A percentile compares a stretch with the other conserved stretches of the same genome.
These are phyloP conservation scores for Thalassoma bifasciatum DNA, from an alignment of 2,113 vertebrate genomes.

Conservation along the genomic window DNA sequence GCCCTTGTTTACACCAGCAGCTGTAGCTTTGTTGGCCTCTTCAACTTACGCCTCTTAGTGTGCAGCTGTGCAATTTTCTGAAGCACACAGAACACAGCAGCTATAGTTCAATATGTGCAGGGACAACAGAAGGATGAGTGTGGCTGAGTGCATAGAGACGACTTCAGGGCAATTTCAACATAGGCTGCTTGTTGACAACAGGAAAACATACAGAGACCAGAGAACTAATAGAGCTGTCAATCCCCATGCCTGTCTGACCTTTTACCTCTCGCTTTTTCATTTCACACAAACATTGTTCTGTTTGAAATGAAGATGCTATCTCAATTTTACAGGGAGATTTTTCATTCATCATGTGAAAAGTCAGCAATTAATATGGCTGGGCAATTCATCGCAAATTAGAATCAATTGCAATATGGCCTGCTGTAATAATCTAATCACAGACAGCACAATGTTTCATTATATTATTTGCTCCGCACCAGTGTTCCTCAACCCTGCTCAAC, in stretches of 20 bases:
- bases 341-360: no score
- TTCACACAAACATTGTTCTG: no score
- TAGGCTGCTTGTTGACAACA: neutral
- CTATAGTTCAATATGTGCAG: neutral
- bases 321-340: no score
- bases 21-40: constrained; percentile 7
- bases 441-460: no score
- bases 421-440: no score
- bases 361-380: no score
- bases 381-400: no score
- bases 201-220: neutral
- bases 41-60: neutral
- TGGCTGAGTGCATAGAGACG: neutral
- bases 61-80: constrained; percentile 29
- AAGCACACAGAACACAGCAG: neutral
- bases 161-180: neutral
- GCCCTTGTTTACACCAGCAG: neutral
- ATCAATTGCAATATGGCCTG: no score
- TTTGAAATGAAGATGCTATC: no score
- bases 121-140: neutral
- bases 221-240: neutral
- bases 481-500: no score
- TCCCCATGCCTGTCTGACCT: neutral
- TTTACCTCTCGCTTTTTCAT: neutral
- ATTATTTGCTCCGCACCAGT: no score